Evolutionary conservation across 2,888 invertebrate species (phyloP).

Genomic region (Leptarthrus brevirostris): DNA sequence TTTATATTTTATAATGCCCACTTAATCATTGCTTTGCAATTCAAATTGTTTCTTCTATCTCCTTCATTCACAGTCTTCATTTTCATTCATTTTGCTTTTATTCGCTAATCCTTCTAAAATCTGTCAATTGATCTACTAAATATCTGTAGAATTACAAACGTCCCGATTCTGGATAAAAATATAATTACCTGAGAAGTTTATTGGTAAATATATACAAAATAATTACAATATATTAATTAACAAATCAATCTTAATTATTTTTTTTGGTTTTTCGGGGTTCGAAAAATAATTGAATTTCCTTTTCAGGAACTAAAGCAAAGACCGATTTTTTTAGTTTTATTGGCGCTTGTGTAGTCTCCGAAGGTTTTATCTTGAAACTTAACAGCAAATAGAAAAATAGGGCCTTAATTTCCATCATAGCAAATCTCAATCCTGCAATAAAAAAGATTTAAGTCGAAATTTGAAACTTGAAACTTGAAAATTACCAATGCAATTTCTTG

Average conservation of each 20-base stretch:
- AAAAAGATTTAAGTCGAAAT: slow-evolving; percentile 3
- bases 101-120: too few relatives aligned
- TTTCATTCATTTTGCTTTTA: too few relatives aligned
- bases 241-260: not conserved
- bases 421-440: slow-evolving; percentile 50
- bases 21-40: too few relatives aligned
- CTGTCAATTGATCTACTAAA: too few relatives aligned
- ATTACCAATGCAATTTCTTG: slow-evolving; percentile 72
- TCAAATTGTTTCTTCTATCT: too few relatives aligned
- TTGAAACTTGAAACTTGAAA: not conserved
- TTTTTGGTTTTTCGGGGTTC: not conserved
- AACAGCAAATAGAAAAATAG: slow-evolving; percentile 45
- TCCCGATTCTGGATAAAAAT: not conserved
- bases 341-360: slow-evolving; percentile 48
- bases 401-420: slow-evolving; percentile 51
- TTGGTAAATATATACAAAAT: not conserved
- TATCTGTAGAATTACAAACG: not conserved
- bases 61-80: too few relatives aligned
- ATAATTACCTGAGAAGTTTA: not conserved
- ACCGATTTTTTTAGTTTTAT: slow-evolving; percentile 22
- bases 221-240: not conserved
- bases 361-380: slow-evolving; percentile 46
- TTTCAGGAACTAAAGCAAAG: slow-evolving; percentile 12
- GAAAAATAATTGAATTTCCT: slow-evolving; percentile 56
- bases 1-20: too few relatives aligned